These are phyloP conservation scores for Stegodyphus dumicola DNA, from an alignment of 1,140 invertebrate genomes.

Conservation along the genomic window DNA sequence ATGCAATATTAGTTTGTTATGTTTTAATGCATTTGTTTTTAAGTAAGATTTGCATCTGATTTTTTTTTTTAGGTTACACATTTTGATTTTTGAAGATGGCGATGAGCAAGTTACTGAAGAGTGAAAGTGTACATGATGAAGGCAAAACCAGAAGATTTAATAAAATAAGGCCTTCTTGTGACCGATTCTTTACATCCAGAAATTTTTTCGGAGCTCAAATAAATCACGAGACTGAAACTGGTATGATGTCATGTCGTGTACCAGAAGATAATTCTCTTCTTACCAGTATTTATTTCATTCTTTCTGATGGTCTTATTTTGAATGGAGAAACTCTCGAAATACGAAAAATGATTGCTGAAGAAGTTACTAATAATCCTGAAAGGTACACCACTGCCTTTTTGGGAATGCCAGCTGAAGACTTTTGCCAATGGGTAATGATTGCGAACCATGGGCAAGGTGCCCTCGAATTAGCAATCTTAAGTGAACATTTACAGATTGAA, in stretches of 20 bases:
- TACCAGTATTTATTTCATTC: conserved; percentile 82
- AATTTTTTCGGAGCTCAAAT: too few relatives aligned
- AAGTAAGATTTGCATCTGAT: too few relatives aligned
- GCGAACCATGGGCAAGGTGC: conserved; percentile 88
- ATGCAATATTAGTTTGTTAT: too few relatives aligned
- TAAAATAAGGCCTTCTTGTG: too few relatives aligned
- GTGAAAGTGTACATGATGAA: too few relatives aligned
- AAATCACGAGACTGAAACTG: too few relatives aligned
- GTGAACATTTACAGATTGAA: conserved; percentile 88
- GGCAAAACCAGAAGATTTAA: too few relatives aligned
- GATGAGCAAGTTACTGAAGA: too few relatives aligned
- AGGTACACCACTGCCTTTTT: conserved; percentile 88
- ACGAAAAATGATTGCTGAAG: conserved; percentile 86
- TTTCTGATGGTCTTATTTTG: conserved; percentile 80
- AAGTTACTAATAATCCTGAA: conserved; percentile 80
- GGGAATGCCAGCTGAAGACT: conserved; percentile 85
- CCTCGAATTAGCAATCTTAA: conserved; percentile 92
- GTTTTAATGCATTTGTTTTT: too few relatives aligned
- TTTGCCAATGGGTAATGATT: conserved; percentile 86
- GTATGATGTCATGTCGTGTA: conserved; percentile 87
- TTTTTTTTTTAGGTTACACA: too few relatives aligned
- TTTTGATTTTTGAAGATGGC: too few relatives aligned
- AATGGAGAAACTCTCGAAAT: conserved; percentile 80
- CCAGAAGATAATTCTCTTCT: conserved; percentile 96
- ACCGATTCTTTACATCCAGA: too few relatives aligned